A percentile compares a stretch with the other conserved stretches of the same genome.
Evolutionary conservation across 1,140 invertebrate genomes (phyloP).

Genomic region (Bombus breviceps): DNA sequence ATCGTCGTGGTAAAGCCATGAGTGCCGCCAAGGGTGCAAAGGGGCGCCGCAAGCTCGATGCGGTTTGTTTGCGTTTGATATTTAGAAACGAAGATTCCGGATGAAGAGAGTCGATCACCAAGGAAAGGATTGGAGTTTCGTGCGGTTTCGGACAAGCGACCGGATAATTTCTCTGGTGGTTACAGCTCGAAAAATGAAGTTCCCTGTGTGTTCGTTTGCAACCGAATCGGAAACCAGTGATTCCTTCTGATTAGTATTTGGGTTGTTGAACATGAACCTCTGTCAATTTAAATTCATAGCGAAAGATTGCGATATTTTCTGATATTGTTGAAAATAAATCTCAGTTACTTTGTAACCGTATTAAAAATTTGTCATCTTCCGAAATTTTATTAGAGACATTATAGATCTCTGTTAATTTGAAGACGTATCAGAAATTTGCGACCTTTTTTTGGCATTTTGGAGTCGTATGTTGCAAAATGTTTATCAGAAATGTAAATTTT

Average conservation of each 20-base stretch:
- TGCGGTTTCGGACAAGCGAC: too few relatives aligned
- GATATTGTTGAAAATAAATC: too few relatives aligned
- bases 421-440: neutral
- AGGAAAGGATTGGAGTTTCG: neutral
- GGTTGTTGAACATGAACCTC: too few relatives aligned
- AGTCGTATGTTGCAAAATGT: too few relatives aligned
- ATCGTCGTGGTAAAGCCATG: neutral
- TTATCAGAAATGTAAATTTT: neutral
- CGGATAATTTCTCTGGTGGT: neutral
- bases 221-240: too few relatives aligned
- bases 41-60: neutral
- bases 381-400: too few relatives aligned
- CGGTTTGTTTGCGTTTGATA: slow-evolving; percentile 18
- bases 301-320: too few relatives aligned
- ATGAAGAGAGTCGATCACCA: neutral
- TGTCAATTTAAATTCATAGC: too few relatives aligned
- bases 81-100: neutral
- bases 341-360: neutral
- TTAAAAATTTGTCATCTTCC: neutral
- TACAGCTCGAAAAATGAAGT: neutral
- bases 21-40: neutral
- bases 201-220: too few relatives aligned
- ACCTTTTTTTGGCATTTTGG: too few relatives aligned
- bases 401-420: neutral
- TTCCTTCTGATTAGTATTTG: too few relatives aligned